phyloP scores from a whole-genome alignment of 2,113 vertebrate genomes.

The Lagopus leucura region DNA sequence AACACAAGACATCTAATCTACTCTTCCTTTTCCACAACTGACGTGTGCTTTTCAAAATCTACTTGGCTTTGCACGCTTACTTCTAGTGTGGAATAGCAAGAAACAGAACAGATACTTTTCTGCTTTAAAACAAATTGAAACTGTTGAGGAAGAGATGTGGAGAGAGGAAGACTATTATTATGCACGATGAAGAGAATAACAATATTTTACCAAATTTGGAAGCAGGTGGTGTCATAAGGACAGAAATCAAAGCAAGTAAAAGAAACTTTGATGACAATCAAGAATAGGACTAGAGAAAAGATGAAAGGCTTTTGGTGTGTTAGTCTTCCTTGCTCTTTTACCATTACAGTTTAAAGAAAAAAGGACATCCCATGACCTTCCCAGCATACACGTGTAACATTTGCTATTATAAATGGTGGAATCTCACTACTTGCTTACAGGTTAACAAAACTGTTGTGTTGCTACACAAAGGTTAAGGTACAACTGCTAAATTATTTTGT shows the following conservation, averaged over 20 bases:
- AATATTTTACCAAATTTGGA: not conserved
- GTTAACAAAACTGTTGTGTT: not conserved
- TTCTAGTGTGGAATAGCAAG: not conserved
- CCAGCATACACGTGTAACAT: not conserved
- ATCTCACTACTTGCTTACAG: not conserved
- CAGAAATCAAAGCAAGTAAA: not conserved
- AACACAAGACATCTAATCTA: not conserved
- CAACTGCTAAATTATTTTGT: not conserved
- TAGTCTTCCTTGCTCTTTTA: not conserved
- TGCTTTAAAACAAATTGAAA: not conserved
- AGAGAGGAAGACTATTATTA: not conserved
- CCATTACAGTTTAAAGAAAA: not conserved
- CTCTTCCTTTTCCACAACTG: not conserved
- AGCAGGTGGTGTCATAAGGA: not conserved
- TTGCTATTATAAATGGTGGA: not conserved
- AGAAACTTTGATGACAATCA: not conserved
- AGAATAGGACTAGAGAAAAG: not conserved
- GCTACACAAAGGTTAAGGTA: not conserved
- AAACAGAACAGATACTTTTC: not conserved
- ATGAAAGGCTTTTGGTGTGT: not conserved
- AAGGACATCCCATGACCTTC: rapidly evolving
- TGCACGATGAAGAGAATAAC: not conserved
- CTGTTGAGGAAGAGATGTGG: not conserved
- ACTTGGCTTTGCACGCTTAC: not conserved
- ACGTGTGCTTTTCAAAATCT: not conserved